Base-by-base conservation (phyloP, 2,888 invertebrate species). In the Parnassius apollo region DNA sequence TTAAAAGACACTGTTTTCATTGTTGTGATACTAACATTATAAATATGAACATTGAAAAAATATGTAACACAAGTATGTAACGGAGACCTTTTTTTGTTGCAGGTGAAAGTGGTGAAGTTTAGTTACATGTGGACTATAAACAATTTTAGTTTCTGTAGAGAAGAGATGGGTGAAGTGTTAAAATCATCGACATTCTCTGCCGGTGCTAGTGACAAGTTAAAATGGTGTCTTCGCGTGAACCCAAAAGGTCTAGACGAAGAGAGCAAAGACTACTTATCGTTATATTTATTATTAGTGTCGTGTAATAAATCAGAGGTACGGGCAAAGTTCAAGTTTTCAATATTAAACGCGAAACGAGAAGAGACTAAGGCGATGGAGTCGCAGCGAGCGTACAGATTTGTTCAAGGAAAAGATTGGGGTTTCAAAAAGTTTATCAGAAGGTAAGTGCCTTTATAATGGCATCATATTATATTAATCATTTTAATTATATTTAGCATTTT, bases 81-180 rank as follows among this genome's bases (percentile, higher is more conserved):
- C 3, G 9, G 12, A 42, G 1, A n/a, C 18, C 57, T 81, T 67
- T 71, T 73, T 70, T 86, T 85, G 80, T 94, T 94, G 35, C 95
- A 98, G 98, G 99, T 99, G 88, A 99, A 99, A 95, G 99, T 99
- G 92, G 98, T 99, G 78, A 99, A 99, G 94, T 99, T 99, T 95
- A 99, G 98, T 93, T 99, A 99, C 93, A 99, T 99, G 98, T 99
- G 99, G 99, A 99, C 99, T 88, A 99, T 99, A 94, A 99, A 99
- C 94, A 99, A 99, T 95, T 99, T 99, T 93, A 99, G 99, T 94
- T 99, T 99, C 93, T 99, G 99, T 93, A 96, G 99, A 77, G 99
- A 99, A 93, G 99, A 99, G 93, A 99, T 99, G 99, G 99, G 99
- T 78, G 99, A 99, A 94, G 99, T 99, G 76, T 94, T 99, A 85